Percentiles rank a stretch among this genome's conserved stretches.
Evolutionary conservation across 2,113 vertebrate genomes (phyloP).

Genomic region (Hemibagrus wyckioides): DNA sequence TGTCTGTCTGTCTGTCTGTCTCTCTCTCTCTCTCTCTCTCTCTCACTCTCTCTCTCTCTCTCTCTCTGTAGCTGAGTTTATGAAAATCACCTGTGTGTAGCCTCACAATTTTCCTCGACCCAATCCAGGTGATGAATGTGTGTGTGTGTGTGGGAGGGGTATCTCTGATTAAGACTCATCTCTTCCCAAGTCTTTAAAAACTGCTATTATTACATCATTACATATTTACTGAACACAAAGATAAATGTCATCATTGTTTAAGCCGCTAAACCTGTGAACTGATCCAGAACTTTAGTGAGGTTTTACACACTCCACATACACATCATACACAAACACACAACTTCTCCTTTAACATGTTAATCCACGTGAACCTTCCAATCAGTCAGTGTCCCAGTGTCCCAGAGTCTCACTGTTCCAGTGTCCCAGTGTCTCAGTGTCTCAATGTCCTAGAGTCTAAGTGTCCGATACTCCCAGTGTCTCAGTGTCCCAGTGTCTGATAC

Average conservation of each 20-base stretch:
- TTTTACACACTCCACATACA: constrained; percentile 16
- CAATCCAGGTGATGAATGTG: neutral
- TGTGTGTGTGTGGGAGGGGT: neutral
- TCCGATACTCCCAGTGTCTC: neutral
- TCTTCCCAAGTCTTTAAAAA: too few relatives aligned
- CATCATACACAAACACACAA: neutral
- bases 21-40: neutral
- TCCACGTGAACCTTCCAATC: neutral
- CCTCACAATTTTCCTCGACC: neutral
- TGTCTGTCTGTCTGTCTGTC: neutral
- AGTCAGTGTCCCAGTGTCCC: neutral
- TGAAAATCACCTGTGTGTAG: neutral
- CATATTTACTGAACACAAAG: too few relatives aligned
- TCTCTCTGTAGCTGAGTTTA: neutral
- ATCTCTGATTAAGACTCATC: too few relatives aligned
- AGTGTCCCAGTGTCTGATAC: neutral
- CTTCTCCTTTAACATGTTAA: neutral
- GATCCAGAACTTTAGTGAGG: constrained; percentile 13
- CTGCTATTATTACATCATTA: too few relatives aligned
- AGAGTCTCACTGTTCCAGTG: neutral
- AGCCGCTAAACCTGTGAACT: too few relatives aligned
- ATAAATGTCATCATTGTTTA: too few relatives aligned
- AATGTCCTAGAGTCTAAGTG: neutral
- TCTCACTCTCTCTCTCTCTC: neutral
- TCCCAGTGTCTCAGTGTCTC: neutral